Base-by-base conservation (phyloP, 2,113 vertebrate species). In the Lampris megalopsis region DNA sequence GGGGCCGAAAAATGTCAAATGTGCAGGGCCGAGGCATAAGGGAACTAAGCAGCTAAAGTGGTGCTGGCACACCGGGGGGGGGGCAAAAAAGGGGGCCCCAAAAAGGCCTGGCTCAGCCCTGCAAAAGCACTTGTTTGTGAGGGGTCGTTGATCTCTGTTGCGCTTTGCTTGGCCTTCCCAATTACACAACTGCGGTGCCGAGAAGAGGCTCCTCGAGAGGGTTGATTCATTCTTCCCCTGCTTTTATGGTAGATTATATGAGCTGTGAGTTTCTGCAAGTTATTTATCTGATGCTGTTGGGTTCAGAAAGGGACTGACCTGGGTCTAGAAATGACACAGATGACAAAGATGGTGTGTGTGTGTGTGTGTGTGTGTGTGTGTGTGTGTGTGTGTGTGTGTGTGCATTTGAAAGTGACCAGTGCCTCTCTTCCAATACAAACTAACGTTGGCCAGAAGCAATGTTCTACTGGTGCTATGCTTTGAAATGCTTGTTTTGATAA, bases 401-500 rank as follows among this genome's bases (percentile, higher is more conserved):
- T 45, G 43, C 7, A 2, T 45, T 4, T 45, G 49, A 68, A 68
- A 68, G 41, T 35, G 45, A 37, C 43, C 57, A 9, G 52, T 9
- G 43, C 43, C 43, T 65, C 66, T 59, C 6, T 0, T 41, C 63
- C 54, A n/a, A 45, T 40, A 79, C 74, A 77, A 81, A 77, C 75
- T 53, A 1, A 56, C 2, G 37, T 42, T 77, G 85, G 82, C 83
- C 81, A 60, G 62, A 82, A 2, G 81, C 79, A 68, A 64, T 61
- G 50, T n/a, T 38, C 42, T 6, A 69, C 78, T 53, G 78, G 68
- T 73, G 83, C 75, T 60, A 36, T 0, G 57, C 68, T 81, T 80
- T 84, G 8, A 79, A 74, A 78, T 77, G 65, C 83, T 81, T 74
- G 71, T 86, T 93, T 94, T 68, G 89, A 92, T 84, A 95, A 82